Base-by-base conservation (phyloP, 1,140 invertebrate species). In the Trichomalopsis sarcophagae region DNA sequence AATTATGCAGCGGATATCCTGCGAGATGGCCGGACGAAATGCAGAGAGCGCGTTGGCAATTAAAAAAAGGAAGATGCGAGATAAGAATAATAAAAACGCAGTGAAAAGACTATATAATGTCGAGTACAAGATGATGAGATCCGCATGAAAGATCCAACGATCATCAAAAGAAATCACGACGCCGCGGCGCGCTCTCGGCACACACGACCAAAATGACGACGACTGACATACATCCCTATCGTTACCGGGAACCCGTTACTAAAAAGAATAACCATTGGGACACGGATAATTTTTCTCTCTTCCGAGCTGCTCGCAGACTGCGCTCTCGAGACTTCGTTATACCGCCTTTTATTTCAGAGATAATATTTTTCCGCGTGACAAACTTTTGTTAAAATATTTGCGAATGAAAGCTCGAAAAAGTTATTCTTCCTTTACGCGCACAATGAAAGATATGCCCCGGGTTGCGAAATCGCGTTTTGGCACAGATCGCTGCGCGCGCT, bases 41-140 rank as follows among this genome's bases (percentile, higher is more conserved):
- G 73, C 69, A 55, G 13, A 44, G 6, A 44, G 13, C 44, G 14
- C 27, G 11, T 62, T n/a, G 14, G 40, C 69, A 40, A 80, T 80
- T 80, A 69, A 71, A 73, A 13, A 81, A 10, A 7, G 14, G 71
- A 21, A 23, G 23, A 71, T 73, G 13, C 2, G 33, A 50, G 27
- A 81, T 82, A 36, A 62, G 9, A 74, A 69, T 55, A 55, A 74
- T 82, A 74, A 82, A 82, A 74, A 82, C 6, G 14, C 40, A 47
- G 23, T 74, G 27, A 36, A 81, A 47, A 55, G 21, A 44, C 10
- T 30, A 17, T 62, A 62, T 50, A 21, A 55, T 2, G 14, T 13
- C 27, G 13, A 73, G 14, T 30, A 33, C 27, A 30, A 73, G 69
- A 50, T 17, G 14, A 50, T 50, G 14, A 73, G 69, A 73, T 73